These are phyloP conservation scores for Oedothorax gibbosus DNA, from an alignment of 1,140 invertebrate species.

Conservation along the genomic window DNA sequence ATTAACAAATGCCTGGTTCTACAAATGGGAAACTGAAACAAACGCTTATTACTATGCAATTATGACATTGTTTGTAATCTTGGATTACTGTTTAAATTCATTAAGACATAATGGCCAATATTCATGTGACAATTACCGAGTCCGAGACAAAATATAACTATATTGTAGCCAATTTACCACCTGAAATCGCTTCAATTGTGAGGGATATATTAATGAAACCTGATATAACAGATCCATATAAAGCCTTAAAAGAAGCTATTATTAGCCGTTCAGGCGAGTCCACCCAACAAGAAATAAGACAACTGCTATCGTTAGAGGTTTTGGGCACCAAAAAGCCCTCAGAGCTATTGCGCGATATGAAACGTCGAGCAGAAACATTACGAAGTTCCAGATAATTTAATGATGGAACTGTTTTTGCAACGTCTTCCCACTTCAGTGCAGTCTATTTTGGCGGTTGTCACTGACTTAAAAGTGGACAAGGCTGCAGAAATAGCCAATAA, in stretches of 20 bases:
- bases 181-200: not conserved
- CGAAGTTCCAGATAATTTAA: not conserved
- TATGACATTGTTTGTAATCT: no score
- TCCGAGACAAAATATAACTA: constrained; percentile 10
- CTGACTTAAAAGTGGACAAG: not conserved
- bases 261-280: not conserved
- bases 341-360: not conserved
- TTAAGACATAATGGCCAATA: no score
- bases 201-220: constrained; percentile 13
- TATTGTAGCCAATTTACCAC: not conserved
- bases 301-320: not conserved
- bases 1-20: no score
- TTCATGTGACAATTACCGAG: no score
- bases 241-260: not conserved
- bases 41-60: no score
- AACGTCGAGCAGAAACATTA: not conserved
- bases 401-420: constrained; percentile 15
- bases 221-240: constrained; percentile 1
- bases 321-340: not conserved
- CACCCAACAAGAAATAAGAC: not conserved
- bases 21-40: no score
- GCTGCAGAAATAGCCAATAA: constrained; percentile 8
- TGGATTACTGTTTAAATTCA: no score
- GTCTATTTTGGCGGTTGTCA: constrained; percentile 7
- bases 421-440: constrained; percentile 5